Conservation (phyloP, 2,113 vertebrate genomes). For the Brachyistius frenatus region DNA sequence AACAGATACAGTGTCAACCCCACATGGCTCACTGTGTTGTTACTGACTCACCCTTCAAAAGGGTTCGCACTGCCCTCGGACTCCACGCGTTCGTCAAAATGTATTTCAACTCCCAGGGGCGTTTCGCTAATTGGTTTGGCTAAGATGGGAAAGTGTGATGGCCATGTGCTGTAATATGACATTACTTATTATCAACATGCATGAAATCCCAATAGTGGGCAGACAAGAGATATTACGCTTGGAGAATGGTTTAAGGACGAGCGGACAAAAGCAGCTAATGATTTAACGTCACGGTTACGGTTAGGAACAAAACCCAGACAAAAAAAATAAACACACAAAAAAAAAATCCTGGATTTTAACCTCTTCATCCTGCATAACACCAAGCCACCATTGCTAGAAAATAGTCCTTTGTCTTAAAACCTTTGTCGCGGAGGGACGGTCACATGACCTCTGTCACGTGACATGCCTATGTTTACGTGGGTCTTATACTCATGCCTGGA, state of each 20-base stretch:
- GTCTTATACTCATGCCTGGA: no score
- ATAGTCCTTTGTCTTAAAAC: no score
- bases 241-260: not conserved
- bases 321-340: no score
- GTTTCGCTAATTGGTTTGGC: not conserved
- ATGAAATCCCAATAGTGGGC: not conserved
- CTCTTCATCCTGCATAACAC: no score
- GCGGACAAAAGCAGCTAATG: not conserved
- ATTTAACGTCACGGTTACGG: not conserved
- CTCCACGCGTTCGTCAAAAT: not conserved
- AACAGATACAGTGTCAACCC: slow-evolving; percentile 40
- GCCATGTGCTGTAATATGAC: not conserved
- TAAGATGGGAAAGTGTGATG: not conserved
- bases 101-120: slow-evolving; percentile 8
- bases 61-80: not conserved
- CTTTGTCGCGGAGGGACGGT: no score
- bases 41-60: slow-evolving; percentile 22
- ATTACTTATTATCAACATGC: not conserved
- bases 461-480: no score
- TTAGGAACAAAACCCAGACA: not conserved
- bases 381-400: no score
- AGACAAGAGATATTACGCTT: not conserved
- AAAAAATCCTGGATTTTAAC: no score
- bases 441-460: no score
- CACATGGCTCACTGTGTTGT: slow-evolving; percentile 31